These are phyloP conservation scores for Tragelaphus imberbis DNA, from an alignment of 2,113 vertebrate species.

Conservation along the genomic window DNA sequence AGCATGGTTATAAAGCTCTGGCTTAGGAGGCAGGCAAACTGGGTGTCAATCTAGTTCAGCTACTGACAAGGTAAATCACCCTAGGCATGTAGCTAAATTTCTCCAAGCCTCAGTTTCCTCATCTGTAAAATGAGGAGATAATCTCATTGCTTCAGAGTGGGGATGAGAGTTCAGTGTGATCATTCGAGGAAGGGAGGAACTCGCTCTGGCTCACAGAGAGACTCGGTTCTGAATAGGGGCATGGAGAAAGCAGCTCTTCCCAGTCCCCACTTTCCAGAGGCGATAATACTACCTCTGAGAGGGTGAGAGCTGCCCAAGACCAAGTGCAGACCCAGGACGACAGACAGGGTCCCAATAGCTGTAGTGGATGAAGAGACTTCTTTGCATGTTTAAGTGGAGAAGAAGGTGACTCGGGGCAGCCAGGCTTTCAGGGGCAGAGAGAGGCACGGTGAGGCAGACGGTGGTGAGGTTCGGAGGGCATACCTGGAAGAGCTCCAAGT, in stretches of 20 bases:
- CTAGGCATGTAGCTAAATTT: neutral
- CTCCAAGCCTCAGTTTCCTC: neutral
- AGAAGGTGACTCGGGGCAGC: neutral
- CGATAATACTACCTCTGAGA: neutral
- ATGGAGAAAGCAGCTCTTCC: neutral
- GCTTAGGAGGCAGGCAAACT: neutral
- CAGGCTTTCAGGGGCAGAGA: neutral
- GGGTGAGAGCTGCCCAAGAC: neutral
- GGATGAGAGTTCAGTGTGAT: neutral
- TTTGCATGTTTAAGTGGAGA: neutral
- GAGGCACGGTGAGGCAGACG: accelerated
- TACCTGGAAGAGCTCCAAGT: slow-evolving; percentile 94
- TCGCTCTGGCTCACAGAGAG: too few species aligned
- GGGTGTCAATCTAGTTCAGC: neutral
- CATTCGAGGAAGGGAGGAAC: neutral
- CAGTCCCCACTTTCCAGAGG: neutral
- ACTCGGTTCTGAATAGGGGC: neutral
- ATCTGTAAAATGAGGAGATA: neutral
- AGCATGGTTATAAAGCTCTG: neutral
- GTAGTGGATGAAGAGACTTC: neutral
- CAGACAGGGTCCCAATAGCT: neutral
- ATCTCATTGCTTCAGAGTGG: neutral
- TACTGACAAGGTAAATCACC: neutral
- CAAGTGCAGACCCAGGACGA: neutral
- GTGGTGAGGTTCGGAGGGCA: accelerated